Evolutionary conservation across 2,113 vertebrate genomes (phyloP), one percentile per base, ranked within the genome.

Genomic region (Pterocles burchelli): DNA sequence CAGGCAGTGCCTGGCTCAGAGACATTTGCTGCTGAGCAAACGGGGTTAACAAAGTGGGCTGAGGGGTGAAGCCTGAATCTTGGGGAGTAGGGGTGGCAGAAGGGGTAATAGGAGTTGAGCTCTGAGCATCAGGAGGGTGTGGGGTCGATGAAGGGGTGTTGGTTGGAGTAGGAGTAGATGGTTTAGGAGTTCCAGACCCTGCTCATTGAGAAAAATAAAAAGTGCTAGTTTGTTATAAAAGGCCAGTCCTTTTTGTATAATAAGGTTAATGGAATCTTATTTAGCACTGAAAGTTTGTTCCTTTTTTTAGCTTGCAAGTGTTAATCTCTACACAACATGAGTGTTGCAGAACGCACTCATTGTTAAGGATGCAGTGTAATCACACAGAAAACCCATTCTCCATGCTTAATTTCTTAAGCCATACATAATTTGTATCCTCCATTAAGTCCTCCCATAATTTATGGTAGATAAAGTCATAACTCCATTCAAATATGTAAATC

Each of bases 101-200:
- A 98, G 93, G 99, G 95, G 98, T 98, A 97, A 98, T 96, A 97
- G 99, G 99, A 91, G 99, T 98, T 87, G 98, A 98, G 66, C 97
- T 98, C 97, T 98, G 99, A 96, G 98, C 97, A 96, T 99, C 99
- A 75, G 98, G 62, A 92, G 99, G 99, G 97, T 99, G 98, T 83
- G 99, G 99, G 88, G 99, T 99, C 88, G 99, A 99, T 98, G 99
- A 99, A 72, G 98, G 99, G 93, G 99, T 99, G 98, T 98, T 99
- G 96, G 98, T 99, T 97, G 99, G 99, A 82, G 99, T 99, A 97
- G 99, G 99, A 95, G 99, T 98, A 97, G 99, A 99, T 98, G 99
- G 98, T 98, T 99, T 99, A 95, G 99, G 99, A 97, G 99, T 99
- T 97, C 99, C 99, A 95, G 99, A 99, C 98, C 99, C 99, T 99